Percentiles rank a stretch among this genome's conserved stretches.
Evolutionary conservation across 2,113 vertebrate genomes (phyloP).

Genomic region (Petroica traversi): DNA sequence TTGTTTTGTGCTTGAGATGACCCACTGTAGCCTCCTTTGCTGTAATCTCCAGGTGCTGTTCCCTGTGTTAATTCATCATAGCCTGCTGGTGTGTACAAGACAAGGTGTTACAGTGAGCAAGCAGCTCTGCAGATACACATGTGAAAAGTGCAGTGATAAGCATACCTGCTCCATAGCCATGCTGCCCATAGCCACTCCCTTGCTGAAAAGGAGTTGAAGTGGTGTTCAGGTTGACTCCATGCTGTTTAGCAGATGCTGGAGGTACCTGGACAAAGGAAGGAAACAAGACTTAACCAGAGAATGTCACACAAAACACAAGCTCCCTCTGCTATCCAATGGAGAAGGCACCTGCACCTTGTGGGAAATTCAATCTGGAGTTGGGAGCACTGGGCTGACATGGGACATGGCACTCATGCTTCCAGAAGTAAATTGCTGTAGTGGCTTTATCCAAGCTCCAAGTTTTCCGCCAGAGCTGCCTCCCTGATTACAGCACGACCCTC

Average conservation of each 20-base stretch:
- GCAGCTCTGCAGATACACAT: neutral
- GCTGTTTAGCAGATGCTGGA: slow-evolving; percentile 89
- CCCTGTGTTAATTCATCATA: slow-evolving; percentile 94
- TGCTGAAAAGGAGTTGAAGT: slow-evolving; percentile 87
- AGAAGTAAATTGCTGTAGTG: neutral
- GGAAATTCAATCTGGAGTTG: neutral
- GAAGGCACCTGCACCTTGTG: neutral
- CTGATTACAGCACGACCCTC: neutral
- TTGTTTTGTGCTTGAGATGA: slow-evolving; percentile 92
- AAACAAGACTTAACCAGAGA: neutral
- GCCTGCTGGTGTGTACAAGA: slow-evolving; percentile 79
- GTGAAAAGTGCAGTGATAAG: neutral
- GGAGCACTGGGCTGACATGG: neutral
- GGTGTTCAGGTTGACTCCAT: slow-evolving; percentile 80
- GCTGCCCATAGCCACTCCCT: slow-evolving; percentile 86
- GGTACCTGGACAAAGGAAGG: slow-evolving; percentile 30
- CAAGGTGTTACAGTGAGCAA: neutral
- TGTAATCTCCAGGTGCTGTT: slow-evolving; percentile 88
- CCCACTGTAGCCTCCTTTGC: slow-evolving; percentile 91
- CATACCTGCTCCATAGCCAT: slow-evolving; percentile 87
- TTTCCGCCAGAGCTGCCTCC: neutral
- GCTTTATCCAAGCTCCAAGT: neutral
- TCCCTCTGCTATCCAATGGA: neutral
- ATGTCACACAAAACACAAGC: neutral
- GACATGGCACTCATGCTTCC: neutral